Evolutionary conservation across 2,888 invertebrate genomes (phyloP), one percentile per base, ranked within the genome.

Genomic region (Troides helena): DNA sequence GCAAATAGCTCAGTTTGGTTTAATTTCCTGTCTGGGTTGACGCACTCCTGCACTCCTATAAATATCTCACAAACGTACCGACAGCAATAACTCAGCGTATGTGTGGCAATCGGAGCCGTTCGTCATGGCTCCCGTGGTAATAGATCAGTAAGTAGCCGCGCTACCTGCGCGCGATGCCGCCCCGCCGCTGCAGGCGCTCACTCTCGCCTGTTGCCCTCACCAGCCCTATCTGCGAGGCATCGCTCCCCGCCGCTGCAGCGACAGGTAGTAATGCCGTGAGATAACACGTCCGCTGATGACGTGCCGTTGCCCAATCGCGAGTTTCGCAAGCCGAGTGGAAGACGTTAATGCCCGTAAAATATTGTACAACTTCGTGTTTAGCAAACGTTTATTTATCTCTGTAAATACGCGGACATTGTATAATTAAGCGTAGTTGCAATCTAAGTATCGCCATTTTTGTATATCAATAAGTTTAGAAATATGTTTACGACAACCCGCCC

Each of bases 141-240:
- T 67, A 67, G 67, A 30, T 56, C 70, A 21, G 58, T 50, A 66
- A 63, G 70, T 70, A 67, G 69, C 62, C 59, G 58, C 57, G 70
- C 67, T 70, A 70, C 67, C 70, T 62, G 63, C 58, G 30, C 30
- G 30, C 30, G 30, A 30, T 30, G 5, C 30, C 30, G 30, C 30
- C 30, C 30, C 30, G 30, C 30, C 30, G 59, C 64, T 21, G 53
- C 25, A 62, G 46, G 70, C 56, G 70, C 46, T 64, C 64, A 64
- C 60, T 70, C 70, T 59, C 58, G n/a, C 56, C 23, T 57, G 57
- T 70, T 67, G 61, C 59, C 60, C 30, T 23, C 62, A 59, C 39
- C 43, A 18, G n/a, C n/a, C 53, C 58, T 67, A 67, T 67, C 67
- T n/a, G 18, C n/a, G 50, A 64, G 53, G 12, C 60, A 70, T 67